A percentile compares a stretch with the other conserved stretches of the same genome.
phyloP scores from a whole-genome alignment of 2,888 invertebrate genomes.

The Cephonodes hylas region DNA sequence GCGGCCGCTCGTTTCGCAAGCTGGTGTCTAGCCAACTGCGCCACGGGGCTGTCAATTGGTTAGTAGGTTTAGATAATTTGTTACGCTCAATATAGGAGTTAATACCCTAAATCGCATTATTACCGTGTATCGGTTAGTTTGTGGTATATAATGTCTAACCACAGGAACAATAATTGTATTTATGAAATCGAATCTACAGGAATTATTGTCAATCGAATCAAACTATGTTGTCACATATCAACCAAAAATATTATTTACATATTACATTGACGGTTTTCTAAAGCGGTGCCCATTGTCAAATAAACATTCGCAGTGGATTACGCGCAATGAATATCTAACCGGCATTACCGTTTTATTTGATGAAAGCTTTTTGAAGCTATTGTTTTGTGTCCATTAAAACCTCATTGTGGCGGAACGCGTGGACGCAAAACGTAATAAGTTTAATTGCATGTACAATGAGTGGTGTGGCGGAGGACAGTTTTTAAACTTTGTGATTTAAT shows the following conservation, averaged over 20 bases:
- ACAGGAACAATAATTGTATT: too few species aligned
- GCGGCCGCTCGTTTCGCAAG: too few species aligned
- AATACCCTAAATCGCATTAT: too few species aligned
- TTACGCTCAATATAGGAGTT: too few species aligned
- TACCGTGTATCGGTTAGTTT: too few species aligned
- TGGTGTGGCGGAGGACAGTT: background rate
- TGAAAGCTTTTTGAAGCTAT: slow-evolving; percentile 14
- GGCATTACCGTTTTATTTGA: background rate
- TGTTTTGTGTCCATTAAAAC: slow-evolving; percentile 16
- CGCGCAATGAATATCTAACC: slow-evolving; percentile 8
- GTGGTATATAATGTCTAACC: too few species aligned
- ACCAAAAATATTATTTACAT: background rate
- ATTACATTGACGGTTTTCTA: background rate
- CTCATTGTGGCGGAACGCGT: slow-evolving; percentile 15
- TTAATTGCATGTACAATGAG: slow-evolving; percentile 5
- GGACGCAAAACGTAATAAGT: slow-evolving; percentile 10
- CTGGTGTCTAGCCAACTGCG: too few species aligned
- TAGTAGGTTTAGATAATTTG: too few species aligned
- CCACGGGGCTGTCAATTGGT: too few species aligned
- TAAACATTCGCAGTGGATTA: background rate
- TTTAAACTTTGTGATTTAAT: background rate
- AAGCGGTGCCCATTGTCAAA: background rate
- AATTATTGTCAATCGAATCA: background rate
- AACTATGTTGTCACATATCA: background rate
- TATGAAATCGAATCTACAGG: background rate